Conservation (phyloP, 2,797 vertebrate species). For the Xyrichtys novacula region DNA sequence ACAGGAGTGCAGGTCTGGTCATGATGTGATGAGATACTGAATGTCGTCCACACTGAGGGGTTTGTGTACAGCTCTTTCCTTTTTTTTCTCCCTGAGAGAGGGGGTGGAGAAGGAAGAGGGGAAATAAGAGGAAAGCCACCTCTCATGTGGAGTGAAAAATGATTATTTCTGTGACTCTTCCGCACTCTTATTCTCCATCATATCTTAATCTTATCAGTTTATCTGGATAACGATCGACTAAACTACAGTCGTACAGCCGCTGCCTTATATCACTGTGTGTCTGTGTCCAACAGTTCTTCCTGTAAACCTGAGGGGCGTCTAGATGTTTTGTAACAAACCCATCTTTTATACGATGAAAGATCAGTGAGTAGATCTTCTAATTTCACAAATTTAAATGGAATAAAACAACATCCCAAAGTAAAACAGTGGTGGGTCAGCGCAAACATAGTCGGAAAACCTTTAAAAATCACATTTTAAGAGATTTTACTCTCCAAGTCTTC, state of each 20-base stretch:
- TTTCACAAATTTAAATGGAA: not conserved
- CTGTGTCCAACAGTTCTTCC: not conserved
- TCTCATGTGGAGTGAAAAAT: not conserved
- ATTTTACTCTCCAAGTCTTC: not conserved
- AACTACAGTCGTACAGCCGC: not conserved
- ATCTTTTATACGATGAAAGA: not conserved
- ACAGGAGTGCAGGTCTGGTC: constrained; percentile 42
- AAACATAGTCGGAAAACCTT: not conserved
- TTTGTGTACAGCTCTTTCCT: constrained; percentile 29
- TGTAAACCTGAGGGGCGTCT: not conserved
- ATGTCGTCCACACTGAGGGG: constrained; percentile 27
- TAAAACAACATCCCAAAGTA: not conserved
- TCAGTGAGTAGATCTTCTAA: not conserved
- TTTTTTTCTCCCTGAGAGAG: constrained; percentile 17
- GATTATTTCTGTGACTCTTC: not conserved
- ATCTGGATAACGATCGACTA: constrained; percentile 33
- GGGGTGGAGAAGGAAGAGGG: constrained; percentile 22
- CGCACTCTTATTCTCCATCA: constrained; percentile 1
- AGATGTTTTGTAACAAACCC: constrained; percentile 8
- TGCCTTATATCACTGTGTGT: constrained; percentile 2
- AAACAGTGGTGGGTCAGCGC: not conserved
- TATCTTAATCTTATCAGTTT: constrained; percentile 43
- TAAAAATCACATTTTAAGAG: not conserved
- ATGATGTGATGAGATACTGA: constrained; percentile 61
- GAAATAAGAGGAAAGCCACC: not conserved